These are phyloP conservation scores for Seira musarum DNA, from an alignment of 2,888 invertebrate genomes.

Conservation along the genomic window DNA sequence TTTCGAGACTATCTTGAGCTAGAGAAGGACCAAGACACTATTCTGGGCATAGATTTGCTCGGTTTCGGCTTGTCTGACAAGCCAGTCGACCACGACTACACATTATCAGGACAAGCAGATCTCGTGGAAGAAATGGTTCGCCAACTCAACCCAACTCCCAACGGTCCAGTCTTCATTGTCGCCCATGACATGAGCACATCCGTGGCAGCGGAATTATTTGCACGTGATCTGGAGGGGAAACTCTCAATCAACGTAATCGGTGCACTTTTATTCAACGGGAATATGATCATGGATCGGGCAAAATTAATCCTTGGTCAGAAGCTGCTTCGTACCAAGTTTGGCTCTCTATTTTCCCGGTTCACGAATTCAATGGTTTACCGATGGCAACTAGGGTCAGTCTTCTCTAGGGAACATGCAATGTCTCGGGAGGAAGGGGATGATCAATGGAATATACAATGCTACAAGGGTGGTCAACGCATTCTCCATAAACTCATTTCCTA, in stretches of 20 bases:
- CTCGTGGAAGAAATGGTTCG: slow-evolving; percentile 54
- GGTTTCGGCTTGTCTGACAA: slow-evolving; percentile 63
- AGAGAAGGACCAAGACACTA: slow-evolving; percentile 25
- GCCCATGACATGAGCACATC: slow-evolving; percentile 64
- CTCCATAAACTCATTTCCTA: slow-evolving; percentile 62
- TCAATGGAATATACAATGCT: slow-evolving; percentile 55
- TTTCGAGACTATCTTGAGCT: slow-evolving; percentile 48
- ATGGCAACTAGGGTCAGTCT: slow-evolving; percentile 60
- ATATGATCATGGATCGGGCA: slow-evolving; percentile 60
- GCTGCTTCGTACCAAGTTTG: slow-evolving; percentile 53
- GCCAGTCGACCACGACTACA: slow-evolving; percentile 54
- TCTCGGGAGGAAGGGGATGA: slow-evolving; percentile 57
- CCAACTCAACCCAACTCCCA: slow-evolving; percentile 47
- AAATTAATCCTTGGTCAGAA: slow-evolving; percentile 59
- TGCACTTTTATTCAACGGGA: slow-evolving; percentile 63
- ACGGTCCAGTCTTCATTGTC: slow-evolving; percentile 52
- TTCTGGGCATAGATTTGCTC: slow-evolving; percentile 57
- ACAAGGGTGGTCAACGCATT: slow-evolving; percentile 53
- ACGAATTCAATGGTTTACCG: slow-evolving; percentile 50
- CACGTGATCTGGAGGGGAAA: slow-evolving; percentile 57
- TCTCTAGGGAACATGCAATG: slow-evolving; percentile 52
- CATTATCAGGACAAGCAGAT: slow-evolving; percentile 61
- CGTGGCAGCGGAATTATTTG: slow-evolving; percentile 58
- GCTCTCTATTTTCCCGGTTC: slow-evolving; percentile 51
- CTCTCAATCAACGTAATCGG: slow-evolving; percentile 55